Base-by-base conservation (phyloP, 2,797 vertebrate genomes). In the Brachyrhaphis roseni region DNA sequence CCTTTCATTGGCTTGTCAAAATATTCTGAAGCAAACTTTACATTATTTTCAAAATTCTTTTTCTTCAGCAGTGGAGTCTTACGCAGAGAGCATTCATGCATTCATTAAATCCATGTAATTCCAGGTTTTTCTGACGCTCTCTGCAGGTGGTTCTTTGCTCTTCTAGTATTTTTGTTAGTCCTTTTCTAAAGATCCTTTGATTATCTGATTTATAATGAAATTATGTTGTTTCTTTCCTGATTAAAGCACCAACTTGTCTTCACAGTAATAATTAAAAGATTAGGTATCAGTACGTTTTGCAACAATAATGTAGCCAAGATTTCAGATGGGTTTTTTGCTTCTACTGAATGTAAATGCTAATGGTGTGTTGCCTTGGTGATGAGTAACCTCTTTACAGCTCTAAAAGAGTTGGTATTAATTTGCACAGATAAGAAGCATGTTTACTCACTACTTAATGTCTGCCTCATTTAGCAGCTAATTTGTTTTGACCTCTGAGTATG, bases 41-140 rank as follows among this genome's bases (percentile, higher is more conserved):
- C 41, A 23, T 4, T 2, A 39, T 4, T 64, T 64, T 36, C 34
- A 64, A 64, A 64, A 5, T 41, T 4, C 8, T 6, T 28, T 45
- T 45, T n/a, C 68, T 71, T 71, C 41, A n/a, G 39, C 41, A 45
- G 39, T 71, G 68, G 68, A 71, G 68, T 28, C 39, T 71, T 45
- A 10, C 0, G 13, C 26, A 41, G 20, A 20, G 10, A 68, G 20
- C 10, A n/a, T 43, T 45, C 39, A 43, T 43, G 20, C 10, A n/a
- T 43, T 45, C 39, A 43, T 43, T 43, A 3, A 43, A n/a, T 43
- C 11, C 20, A 13, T 45, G 11, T n/a, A 43, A 45, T 70, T 45
- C 26, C 11, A 71, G 11, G 26, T 28, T 15, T 68, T 70, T 41
- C 20, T 43, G 11, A 68, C 41, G 10, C 39, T 26, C 36, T 70